Evolutionary conservation across 2,113 vertebrate species (phyloP).

Genomic region (Carollia perspicillata): DNA sequence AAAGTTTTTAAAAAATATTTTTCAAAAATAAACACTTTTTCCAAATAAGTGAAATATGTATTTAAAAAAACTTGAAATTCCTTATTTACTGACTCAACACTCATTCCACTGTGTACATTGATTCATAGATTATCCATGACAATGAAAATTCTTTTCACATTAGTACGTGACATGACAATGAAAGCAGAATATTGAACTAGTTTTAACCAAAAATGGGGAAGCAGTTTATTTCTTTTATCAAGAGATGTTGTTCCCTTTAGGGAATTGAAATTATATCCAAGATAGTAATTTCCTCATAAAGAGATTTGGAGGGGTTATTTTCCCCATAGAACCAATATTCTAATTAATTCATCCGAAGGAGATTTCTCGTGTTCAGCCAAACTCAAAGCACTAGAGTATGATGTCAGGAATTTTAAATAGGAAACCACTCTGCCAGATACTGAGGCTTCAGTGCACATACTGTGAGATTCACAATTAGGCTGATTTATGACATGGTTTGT

Average conservation of each 20-base stretch:
- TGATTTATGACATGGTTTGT: not conserved
- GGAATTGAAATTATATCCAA: slow-evolving; percentile 52
- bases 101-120: not conserved
- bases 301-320: slow-evolving; percentile 60
- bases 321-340: slow-evolving; percentile 38
- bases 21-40: not conserved
- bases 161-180: not conserved
- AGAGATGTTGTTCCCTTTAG: slow-evolving; percentile 19
- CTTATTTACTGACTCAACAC: not conserved
- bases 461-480: not conserved
- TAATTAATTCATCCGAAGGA: slow-evolving; percentile 50
- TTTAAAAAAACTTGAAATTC: not conserved
- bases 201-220: slow-evolving; percentile 41
- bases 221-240: slow-evolving; percentile 47
- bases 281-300: slow-evolving; percentile 63
- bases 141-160: slow-evolving; percentile 28
- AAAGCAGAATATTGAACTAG: slow-evolving; percentile 8
- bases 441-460: not conserved
- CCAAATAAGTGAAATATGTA: not conserved
- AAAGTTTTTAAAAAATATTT: not conserved
- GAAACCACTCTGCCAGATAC: not conserved
- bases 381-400: not conserved
- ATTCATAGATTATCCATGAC: slow-evolving; percentile 1
- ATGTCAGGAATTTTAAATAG: slow-evolving; percentile 67
- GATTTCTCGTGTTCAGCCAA: slow-evolving; percentile 53